Evolutionary conservation across 1,140 invertebrate genomes (phyloP).

Genomic region (Drosophila mauritiana): DNA sequence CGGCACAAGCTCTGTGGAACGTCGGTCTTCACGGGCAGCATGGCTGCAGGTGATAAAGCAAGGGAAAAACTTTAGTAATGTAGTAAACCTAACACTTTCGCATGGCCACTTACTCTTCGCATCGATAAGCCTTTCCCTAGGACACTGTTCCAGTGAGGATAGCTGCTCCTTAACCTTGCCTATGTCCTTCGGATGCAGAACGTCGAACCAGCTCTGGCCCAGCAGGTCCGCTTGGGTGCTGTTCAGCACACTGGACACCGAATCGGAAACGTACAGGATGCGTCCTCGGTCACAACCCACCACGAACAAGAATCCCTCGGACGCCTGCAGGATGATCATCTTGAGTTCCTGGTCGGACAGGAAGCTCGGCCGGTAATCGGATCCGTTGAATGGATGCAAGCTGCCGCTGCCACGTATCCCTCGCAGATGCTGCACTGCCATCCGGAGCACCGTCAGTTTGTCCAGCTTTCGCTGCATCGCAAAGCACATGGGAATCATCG

Average conservation of each 20-base stretch:
- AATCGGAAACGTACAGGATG: conserved; percentile 96
- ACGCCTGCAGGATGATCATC: conserved; percentile 91
- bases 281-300: conserved; percentile 96
- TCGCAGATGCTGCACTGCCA: conserved; percentile 97
- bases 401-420: conserved; percentile 89
- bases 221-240: conserved; percentile 95
- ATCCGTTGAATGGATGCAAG: conserved; percentile 92
- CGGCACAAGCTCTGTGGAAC: conserved; percentile 90
- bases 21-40: conserved; percentile 95
- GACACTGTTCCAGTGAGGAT: conserved; percentile 94
- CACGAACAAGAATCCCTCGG: conserved; percentile 96
- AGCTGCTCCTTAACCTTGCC: conserved; percentile 98
- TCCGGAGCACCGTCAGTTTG: conserved; percentile 95
- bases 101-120: conserved; percentile 91
- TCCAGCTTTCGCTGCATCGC: conserved; percentile 96
- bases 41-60: conserved; percentile 87
- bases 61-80: background rate
- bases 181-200: conserved; percentile 97
- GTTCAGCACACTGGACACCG: conserved; percentile 93
- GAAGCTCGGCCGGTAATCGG: conserved; percentile 93
- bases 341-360: conserved; percentile 96
- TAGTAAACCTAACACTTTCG: background rate
- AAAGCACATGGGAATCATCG: conserved; percentile 96
- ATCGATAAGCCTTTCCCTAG: conserved; percentile 95
- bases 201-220: conserved; percentile 97